These are phyloP conservation scores for Mesoligia furuncula DNA, from an alignment of 2,888 invertebrate genomes.

Conservation along the genomic window DNA sequence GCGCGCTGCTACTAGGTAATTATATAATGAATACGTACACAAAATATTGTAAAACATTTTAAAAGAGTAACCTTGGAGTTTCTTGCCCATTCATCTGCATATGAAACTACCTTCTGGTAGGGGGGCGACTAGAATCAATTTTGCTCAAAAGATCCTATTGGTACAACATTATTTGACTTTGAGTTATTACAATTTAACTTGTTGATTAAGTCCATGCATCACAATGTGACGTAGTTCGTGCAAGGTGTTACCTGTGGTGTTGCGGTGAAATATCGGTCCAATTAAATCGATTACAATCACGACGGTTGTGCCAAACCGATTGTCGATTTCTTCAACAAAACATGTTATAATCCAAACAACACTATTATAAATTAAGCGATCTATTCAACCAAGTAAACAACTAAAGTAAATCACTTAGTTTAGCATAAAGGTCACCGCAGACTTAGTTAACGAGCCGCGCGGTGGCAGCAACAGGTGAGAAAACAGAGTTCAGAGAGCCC, in stretches of 20 bases:
- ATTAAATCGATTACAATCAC: slow-evolving; percentile 10
- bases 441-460: slow-evolving; percentile 18
- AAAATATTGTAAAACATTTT: too few species aligned
- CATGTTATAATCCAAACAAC: slow-evolving; percentile 2
- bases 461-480: slow-evolving; percentile 10
- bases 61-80: too few species aligned
- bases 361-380: slow-evolving; percentile 10
- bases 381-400: neutral
- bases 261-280: neutral
- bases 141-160: too few species aligned
- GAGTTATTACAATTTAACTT: too few species aligned
- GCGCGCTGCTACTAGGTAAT: too few species aligned
- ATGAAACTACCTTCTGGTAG: too few species aligned
- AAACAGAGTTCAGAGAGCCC: slow-evolving; percentile 13
- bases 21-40: too few species aligned
- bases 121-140: too few species aligned
- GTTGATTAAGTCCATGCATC: neutral
- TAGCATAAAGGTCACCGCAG: slow-evolving; percentile 25
- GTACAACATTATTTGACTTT: too few species aligned
- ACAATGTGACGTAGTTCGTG: neutral
- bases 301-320: neutral
- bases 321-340: slow-evolving; percentile 1
- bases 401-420: slow-evolving; percentile 8
- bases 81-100: too few species aligned
- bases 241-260: too few species aligned